Evolutionary conservation across 2,888 invertebrate species (phyloP).

Genomic region (Euzophera pinguis): DNA sequence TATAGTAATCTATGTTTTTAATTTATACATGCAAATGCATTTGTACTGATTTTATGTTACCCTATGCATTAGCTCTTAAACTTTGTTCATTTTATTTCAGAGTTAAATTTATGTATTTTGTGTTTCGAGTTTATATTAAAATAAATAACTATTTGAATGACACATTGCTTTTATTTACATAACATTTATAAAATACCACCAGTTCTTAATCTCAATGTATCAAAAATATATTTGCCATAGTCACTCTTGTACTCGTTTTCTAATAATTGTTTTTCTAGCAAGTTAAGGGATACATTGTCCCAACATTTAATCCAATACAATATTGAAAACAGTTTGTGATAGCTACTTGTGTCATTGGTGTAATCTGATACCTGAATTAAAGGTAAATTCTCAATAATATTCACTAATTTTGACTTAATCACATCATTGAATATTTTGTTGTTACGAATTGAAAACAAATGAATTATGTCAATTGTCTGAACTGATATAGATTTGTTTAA

Average conservation of each 20-base stretch:
- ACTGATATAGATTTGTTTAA: constrained; percentile 67
- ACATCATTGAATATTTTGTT: constrained; percentile 72
- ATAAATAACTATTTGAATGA: constrained; percentile 37
- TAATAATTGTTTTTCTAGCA: constrained; percentile 59
- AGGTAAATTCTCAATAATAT: constrained; percentile 71
- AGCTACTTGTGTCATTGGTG: constrained; percentile 54
- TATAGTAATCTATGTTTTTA: neutral
- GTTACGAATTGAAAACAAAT: constrained; percentile 78
- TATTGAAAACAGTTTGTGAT: constrained; percentile 75
- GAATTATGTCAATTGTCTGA: constrained; percentile 77
- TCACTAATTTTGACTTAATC: constrained; percentile 55
- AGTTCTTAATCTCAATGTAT: constrained; percentile 56
- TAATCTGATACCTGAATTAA: constrained; percentile 51
- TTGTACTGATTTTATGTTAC: constrained; percentile 42
- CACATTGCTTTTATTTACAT: constrained; percentile 20
- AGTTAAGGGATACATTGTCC: constrained; percentile 60
- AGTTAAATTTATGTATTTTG: constrained; percentile 30
- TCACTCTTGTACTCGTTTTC: constrained; percentile 50
- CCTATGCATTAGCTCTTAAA: constrained; percentile 39
- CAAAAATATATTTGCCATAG: constrained; percentile 60
- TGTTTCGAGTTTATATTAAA: constrained; percentile 44
- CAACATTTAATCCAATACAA: constrained; percentile 74
- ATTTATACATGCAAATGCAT: constrained; percentile 20
- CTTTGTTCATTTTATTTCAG: constrained; percentile 27
- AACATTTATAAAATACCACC: constrained; percentile 32